A percentile compares a stretch with the other conserved stretches of the same genome.
Evolutionary conservation across 2,888 invertebrate species (phyloP).

Genomic region (Petrolisthes manimaculis): DNA sequence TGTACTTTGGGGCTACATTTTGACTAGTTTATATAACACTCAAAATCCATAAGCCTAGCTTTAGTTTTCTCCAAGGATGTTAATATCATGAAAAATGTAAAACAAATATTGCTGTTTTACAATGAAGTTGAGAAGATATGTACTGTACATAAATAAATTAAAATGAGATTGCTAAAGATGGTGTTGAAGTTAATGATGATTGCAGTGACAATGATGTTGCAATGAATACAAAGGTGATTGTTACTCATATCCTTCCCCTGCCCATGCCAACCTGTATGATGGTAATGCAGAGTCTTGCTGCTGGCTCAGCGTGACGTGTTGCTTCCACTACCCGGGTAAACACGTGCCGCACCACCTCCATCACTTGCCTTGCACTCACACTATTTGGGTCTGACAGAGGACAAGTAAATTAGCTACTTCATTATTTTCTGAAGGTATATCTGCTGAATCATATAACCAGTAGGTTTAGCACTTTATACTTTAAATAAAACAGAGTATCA

Average conservation of each 20-base stretch:
- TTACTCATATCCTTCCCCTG: background rate
- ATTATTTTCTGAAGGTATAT: background rate
- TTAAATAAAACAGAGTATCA: background rate
- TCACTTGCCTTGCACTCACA: constrained; percentile 80
- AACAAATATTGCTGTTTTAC: no score
- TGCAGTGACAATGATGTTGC: no score
- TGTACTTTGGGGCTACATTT: background rate
- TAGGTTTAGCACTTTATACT: no score
- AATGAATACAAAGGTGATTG: background rate
- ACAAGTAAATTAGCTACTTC: background rate
- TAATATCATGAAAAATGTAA: no score
- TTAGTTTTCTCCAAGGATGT: no score
- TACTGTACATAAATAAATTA: no score
- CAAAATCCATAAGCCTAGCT: no score
- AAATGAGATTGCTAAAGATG: no score
- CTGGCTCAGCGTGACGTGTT: constrained; percentile 83
- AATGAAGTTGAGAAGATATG: no score
- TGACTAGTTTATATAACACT: no score
- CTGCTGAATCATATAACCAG: no score
- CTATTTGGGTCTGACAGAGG: constrained; percentile 80
- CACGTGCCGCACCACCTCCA: constrained; percentile 87
- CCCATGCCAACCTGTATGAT: constrained; percentile 78
- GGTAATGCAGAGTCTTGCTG: constrained; percentile 86
- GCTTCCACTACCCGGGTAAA: constrained; percentile 86
- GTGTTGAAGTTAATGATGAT: no score